phyloP scores from a whole-genome alignment of 2,888 invertebrate genomes.

The Thelaira solivaga region DNA sequence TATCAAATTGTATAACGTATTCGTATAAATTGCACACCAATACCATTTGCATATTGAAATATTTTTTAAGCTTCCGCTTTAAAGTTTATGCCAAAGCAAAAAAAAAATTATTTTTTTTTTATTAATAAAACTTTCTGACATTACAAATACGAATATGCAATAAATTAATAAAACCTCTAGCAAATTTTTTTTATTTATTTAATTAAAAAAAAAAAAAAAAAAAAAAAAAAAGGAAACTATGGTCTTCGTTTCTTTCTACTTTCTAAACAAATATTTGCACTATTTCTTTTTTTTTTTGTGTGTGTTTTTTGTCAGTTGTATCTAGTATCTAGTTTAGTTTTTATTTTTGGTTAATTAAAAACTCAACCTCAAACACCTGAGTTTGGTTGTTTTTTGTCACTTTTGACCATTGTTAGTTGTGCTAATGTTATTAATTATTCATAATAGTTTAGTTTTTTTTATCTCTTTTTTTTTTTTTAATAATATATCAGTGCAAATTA shows the following conservation, averaged over 20 bases:
- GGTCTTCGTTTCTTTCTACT: background rate
- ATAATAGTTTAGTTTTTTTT: background rate
- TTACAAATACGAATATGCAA: background rate
- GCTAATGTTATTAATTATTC: slow-evolving; percentile 19
- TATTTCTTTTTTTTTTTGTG: background rate
- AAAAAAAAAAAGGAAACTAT: background rate
- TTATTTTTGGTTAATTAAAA: background rate
- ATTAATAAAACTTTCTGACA: slow-evolving; percentile 16
- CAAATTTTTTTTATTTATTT: slow-evolving; percentile 12
- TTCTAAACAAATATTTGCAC: slow-evolving; percentile 40
- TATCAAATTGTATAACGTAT: background rate
- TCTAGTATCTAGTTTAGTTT: no score
- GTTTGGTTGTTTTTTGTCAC: background rate
- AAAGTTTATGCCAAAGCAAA: background rate
- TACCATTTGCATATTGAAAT: slow-evolving; percentile 35
- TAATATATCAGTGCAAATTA: slow-evolving; percentile 21
- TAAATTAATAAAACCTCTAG: background rate
- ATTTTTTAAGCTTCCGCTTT: slow-evolving; percentile 26
- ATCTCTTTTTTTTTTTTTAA: no score
- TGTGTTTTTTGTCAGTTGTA: no score
- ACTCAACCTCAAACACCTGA: slow-evolving; percentile 3
- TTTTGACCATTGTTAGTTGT: background rate
- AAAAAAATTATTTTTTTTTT: no score
- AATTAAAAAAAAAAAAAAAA: background rate
- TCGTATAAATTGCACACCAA: background rate